These are phyloP conservation scores for Varanus salvator DNA, from an alignment of 2,113 vertebrate species.

Conservation along the genomic window DNA sequence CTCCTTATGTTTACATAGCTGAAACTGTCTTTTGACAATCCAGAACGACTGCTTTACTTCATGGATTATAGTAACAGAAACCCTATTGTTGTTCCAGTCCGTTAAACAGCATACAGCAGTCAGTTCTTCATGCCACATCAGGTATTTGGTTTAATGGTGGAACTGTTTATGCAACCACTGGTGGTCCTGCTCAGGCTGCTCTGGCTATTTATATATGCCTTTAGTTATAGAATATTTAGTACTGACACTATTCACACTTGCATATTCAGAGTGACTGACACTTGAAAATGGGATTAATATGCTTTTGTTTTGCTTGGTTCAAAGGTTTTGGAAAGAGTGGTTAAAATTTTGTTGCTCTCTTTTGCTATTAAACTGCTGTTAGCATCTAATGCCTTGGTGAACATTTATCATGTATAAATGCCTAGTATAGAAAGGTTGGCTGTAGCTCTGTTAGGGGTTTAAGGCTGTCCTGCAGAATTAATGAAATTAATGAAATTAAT, in stretches of 20 bases:
- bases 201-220: conserved; percentile 46
- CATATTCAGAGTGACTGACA: background rate
- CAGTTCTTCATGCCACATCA: background rate
- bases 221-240: conserved; percentile 32
- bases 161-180: conserved; percentile 57
- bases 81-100: background rate
- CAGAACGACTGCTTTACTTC: background rate
- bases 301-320: background rate
- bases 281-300: background rate
- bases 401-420: background rate
- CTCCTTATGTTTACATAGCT: background rate
- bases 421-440: background rate
- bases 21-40: background rate
- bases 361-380: background rate
- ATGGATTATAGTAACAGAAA: background rate
- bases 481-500: background rate
- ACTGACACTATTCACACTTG: conserved; percentile 11
- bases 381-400: background rate
- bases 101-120: background rate
- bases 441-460: background rate
- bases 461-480: background rate
- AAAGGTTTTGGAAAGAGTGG: background rate
- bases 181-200: conserved; percentile 37
- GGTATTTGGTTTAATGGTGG: conserved; percentile 1
- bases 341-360: background rate